Evolutionary conservation across 2,888 invertebrate species (phyloP).

Genomic region (Scaptomyza parva): DNA sequence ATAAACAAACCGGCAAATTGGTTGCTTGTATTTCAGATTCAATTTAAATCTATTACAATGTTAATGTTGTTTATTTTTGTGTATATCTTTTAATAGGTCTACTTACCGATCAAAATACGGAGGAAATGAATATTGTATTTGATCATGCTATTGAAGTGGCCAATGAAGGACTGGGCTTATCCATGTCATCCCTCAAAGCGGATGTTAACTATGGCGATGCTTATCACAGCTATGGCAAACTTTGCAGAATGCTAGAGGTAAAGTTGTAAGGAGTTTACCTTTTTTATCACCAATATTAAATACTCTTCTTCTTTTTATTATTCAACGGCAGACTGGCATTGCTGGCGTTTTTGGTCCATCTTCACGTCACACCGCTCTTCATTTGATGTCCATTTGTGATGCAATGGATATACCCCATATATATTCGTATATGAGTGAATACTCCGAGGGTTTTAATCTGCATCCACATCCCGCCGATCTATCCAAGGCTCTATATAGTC

Average conservation of each 20-base stretch:
- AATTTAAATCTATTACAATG: background rate
- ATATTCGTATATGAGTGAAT: constrained; percentile 90
- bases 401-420: constrained; percentile 94
- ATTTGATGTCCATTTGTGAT: constrained; percentile 93
- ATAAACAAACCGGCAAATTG: constrained; percentile 67
- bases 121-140: constrained; percentile 80
- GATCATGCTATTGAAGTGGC: constrained; percentile 82
- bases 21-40: background rate
- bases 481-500: constrained; percentile 88
- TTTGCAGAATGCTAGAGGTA: constrained; percentile 87
- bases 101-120: constrained; percentile 79
- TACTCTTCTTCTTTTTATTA: background rate
- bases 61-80: background rate
- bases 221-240: constrained; percentile 86
- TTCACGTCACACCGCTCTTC: constrained; percentile 88
- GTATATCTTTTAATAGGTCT: constrained; percentile 68
- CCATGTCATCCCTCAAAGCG: constrained; percentile 69
- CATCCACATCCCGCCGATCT: constrained; percentile 90
- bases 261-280: background rate
- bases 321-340: constrained; percentile 87
- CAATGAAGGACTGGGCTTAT: constrained; percentile 69
- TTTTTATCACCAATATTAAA: background rate
- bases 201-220: constrained; percentile 86
- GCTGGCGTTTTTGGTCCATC: constrained; percentile 94
- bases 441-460: constrained; percentile 88